These are phyloP conservation scores for Notocelia uddmanniana DNA, from an alignment of 2,888 invertebrate species.

Conservation along the genomic window DNA sequence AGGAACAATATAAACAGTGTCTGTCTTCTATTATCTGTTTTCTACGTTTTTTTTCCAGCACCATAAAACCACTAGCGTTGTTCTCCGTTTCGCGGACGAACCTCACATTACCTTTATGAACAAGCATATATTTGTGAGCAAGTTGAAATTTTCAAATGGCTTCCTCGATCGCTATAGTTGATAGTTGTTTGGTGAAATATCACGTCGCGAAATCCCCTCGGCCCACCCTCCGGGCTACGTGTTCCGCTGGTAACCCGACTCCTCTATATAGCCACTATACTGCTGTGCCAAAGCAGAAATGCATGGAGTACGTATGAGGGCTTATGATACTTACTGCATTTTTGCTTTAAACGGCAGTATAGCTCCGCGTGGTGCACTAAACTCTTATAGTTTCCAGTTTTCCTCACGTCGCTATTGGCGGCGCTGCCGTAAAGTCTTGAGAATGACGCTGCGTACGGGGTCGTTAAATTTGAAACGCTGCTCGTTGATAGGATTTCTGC, in stretches of 20 bases:
- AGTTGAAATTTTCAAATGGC: slow-evolving; percentile 67
- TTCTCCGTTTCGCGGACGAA: not conserved
- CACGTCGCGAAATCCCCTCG: slow-evolving; percentile 67
- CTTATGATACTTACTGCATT: slow-evolving; percentile 13
- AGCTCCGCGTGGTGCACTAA: slow-evolving; percentile 52
- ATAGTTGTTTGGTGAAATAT: slow-evolving; percentile 76
- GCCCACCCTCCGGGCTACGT: slow-evolving; percentile 51
- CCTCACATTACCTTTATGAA: slow-evolving; percentile 23
- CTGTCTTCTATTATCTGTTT: not conserved
- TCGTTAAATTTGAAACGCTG: slow-evolving; percentile 45
- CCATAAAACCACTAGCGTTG: not conserved
- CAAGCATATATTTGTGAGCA: slow-evolving; percentile 24
- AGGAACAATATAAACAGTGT: too few relatives aligned
- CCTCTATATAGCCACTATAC: slow-evolving; percentile 53
- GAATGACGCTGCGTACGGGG: slow-evolving; percentile 39
- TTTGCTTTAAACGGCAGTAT: slow-evolving; percentile 2
- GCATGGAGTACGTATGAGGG: not conserved
- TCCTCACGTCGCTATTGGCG: slow-evolving; percentile 50
- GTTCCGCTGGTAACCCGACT: slow-evolving; percentile 68
- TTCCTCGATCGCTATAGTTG: slow-evolving; percentile 61
- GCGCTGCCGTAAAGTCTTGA: slow-evolving; percentile 55
- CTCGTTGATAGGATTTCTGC: slow-evolving; percentile 42
- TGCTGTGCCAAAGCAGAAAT: not conserved
- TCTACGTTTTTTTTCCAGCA: not conserved
- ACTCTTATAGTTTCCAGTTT: slow-evolving; percentile 53